Evolutionary conservation across 2,797 vertebrate species (phyloP), one percentile per base, ranked within the genome.

Genomic region (Parambassis ranga): DNA sequence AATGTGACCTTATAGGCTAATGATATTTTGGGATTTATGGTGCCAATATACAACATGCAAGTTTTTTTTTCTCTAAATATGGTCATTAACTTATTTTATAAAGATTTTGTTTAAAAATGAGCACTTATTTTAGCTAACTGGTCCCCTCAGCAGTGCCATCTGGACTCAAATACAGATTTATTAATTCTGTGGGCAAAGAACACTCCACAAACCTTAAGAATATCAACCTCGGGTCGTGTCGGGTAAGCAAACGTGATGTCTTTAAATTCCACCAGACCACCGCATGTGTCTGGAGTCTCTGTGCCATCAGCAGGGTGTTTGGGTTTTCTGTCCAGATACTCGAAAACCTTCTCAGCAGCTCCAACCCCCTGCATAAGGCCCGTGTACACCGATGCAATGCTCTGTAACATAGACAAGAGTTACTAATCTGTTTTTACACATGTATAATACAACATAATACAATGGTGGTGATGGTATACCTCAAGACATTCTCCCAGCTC

Each of bases 281-380:
- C 86, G 77, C 95, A 88, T 0, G 87, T 87, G 5, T 94, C 93
- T 0, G 96, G 95, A 41, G 92, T 92, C 85, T 95, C 81, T 1
- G 79, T 86, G 1, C 96, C 97, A 0, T 93, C 90, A 0, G 90
- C 85, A 18, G 88, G 74, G 87, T 95, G 94, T 9, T 90, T 91
- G 0, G 97, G 94, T 64, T 95, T 73, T 59, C 95, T 89, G 81
- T 98, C 95, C 0, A 99, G 93, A 83, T 97, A 98, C 87, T 98
- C 96, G 0, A 98, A 97, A 23, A 98, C 95, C 77, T 98, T 98
- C 90, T 98, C 97, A 0, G 96, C 95, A 0, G 96, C 96, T 7
- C 97, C 97, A 0, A 97, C 95, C 0, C 96, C 96, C 79, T 99
- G 95, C 96, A 99, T 98, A 56, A 99, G 92, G 44, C 96, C 96